These are phyloP conservation scores for Tinea semifulvella DNA, from an alignment of 2,888 invertebrate species.

Conservation along the genomic window DNA sequence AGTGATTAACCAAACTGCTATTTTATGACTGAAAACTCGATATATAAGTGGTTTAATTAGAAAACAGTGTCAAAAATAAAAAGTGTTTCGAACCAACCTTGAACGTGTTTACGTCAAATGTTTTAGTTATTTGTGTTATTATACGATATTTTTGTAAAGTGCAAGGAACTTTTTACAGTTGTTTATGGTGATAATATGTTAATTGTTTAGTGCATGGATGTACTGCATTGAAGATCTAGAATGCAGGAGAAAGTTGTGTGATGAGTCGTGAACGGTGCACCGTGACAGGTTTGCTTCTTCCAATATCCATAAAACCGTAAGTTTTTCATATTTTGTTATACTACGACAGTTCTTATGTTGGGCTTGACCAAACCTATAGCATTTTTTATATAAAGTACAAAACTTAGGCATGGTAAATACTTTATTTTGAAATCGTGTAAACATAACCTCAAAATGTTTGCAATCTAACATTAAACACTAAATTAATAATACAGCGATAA, in stretches of 20 bases:
- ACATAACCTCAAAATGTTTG: conserved; percentile 47
- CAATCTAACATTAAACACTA: too few relatives aligned
- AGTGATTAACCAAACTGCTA: neutral
- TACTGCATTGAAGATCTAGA: conserved; percentile 13
- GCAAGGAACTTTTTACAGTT: neutral
- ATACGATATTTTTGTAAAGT: conserved; percentile 27
- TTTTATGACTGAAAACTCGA: neutral
- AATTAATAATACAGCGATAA: too few relatives aligned
- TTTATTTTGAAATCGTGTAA: conserved; percentile 43
- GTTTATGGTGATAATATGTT: neutral
- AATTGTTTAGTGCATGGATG: neutral
- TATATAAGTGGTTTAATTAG: conserved; percentile 4
- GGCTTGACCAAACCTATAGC: too few relatives aligned
- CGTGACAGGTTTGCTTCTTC: conserved; percentile 9
- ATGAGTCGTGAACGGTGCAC: conserved; percentile 31
- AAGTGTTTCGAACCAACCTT: conserved; percentile 25
- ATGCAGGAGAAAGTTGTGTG: conserved; percentile 31
- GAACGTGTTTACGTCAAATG: conserved; percentile 56
- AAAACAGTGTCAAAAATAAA: neutral
- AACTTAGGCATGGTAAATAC: neutral
- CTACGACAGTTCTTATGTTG: conserved; percentile 16
- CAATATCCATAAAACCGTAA: conserved; percentile 8
- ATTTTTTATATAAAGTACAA: too few relatives aligned
- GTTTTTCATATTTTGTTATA: neutral
- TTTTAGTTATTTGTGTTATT: conserved; percentile 35